Conservation (phyloP, 2,113 vertebrate genomes). For the Vombatus ursinus region DNA sequence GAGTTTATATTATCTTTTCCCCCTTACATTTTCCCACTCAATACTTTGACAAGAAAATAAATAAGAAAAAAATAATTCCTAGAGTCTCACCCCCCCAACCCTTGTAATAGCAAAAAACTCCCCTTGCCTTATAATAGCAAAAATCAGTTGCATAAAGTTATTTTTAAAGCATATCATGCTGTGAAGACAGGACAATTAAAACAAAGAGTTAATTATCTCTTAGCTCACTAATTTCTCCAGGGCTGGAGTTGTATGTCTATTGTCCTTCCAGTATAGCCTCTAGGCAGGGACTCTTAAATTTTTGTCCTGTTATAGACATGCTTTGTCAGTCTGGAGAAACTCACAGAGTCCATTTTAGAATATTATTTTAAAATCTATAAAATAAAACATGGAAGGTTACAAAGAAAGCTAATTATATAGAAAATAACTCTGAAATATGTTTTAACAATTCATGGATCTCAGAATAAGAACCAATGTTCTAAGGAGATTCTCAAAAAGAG, state of each 20-base stretch:
- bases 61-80: neutral
- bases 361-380: neutral
- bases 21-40: neutral
- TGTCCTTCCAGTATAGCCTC: neutral
- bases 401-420: neutral
- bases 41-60: neutral
- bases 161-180: neutral
- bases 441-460: neutral
- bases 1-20: neutral
- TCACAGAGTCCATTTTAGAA: neutral
- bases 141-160: neutral
- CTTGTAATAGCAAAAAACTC: neutral
- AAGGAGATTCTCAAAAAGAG: neutral
- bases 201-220: neutral
- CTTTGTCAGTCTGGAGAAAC: neutral
- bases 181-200: neutral
- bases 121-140: neutral
- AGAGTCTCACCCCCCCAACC: neutral
- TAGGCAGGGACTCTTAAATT: neutral
- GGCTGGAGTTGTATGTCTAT: neutral
- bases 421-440: neutral
- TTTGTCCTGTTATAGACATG: neutral
- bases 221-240: neutral
- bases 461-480: neutral
- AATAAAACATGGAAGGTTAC: neutral